Conservation (phyloP, 2,888 invertebrate genomes). For the Lasioglossum vierecki region DNA sequence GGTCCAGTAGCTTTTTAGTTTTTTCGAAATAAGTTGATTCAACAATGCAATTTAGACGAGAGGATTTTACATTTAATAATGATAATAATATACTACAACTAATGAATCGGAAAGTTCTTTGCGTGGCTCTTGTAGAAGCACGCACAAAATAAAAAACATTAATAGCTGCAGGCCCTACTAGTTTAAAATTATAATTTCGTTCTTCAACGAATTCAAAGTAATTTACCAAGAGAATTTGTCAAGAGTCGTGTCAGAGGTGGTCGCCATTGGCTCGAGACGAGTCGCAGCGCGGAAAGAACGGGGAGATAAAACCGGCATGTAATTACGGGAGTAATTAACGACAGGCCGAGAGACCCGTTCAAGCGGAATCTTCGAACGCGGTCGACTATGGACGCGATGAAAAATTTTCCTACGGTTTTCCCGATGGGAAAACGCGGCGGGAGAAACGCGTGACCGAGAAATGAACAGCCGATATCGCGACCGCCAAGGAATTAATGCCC, state of each 20-base stretch:
- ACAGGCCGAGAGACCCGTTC: background rate
- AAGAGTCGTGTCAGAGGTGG: background rate
- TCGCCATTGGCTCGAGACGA: constrained; percentile 27
- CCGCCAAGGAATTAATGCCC: constrained; percentile 29
- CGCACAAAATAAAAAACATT: no score
- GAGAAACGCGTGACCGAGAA: constrained; percentile 16
- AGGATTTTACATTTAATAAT: no score
- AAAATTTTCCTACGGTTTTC: constrained; percentile 32
- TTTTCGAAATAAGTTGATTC: no score
- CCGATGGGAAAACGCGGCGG: background rate
- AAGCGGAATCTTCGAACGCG: constrained; percentile 27
- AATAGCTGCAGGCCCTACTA: no score
- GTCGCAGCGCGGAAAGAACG: constrained; percentile 6
- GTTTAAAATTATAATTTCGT: no score
- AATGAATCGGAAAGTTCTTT: no score
- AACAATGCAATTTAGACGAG: no score
- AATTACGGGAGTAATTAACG: constrained; percentile 52
- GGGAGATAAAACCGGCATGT: constrained; percentile 35
- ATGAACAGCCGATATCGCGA: background rate
- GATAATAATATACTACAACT: no score
- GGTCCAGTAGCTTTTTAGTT: no score
- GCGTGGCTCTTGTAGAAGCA: no score
- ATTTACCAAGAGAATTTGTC: background rate
- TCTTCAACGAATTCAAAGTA: background rate
- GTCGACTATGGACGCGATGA: background rate